Conservation (phyloP, 2,888 invertebrate genomes). For the Oscheius sp. region DNA sequence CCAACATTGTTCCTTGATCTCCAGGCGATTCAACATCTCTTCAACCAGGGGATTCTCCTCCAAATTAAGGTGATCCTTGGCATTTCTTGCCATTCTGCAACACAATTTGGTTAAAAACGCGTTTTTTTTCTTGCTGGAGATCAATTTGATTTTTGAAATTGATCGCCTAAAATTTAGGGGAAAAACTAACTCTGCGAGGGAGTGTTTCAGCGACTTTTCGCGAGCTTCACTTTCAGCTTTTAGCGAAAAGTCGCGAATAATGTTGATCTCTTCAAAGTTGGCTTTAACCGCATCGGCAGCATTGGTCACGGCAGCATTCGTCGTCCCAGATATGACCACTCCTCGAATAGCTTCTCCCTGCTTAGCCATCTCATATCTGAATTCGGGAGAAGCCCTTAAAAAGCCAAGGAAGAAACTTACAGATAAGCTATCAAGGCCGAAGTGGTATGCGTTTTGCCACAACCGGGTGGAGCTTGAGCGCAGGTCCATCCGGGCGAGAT, state of each 20-base stretch:
- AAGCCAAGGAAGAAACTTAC: not conserved
- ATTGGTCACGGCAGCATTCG: constrained; percentile 20
- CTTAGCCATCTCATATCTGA: not conserved
- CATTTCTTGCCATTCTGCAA: too few relatives aligned
- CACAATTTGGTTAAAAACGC: too few relatives aligned
- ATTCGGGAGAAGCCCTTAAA: not conserved
- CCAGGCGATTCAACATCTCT: too few relatives aligned
- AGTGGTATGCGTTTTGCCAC: constrained; percentile 16
- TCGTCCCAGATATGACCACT: not conserved
- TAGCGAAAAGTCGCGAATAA: not conserved
- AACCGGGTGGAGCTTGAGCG: constrained; percentile 21
- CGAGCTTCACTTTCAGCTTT: not conserved
- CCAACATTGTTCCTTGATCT: too few relatives aligned
- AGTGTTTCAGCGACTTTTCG: not conserved
- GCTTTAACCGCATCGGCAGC: constrained; percentile 5
- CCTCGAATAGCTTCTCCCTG: not conserved
- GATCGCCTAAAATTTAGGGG: too few relatives aligned
- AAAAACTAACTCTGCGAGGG: not conserved
- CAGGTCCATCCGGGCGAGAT: constrained; percentile 1
- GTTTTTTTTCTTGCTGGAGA: too few relatives aligned
- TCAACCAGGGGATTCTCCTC: too few relatives aligned
- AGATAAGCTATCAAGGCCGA: constrained; percentile 10
- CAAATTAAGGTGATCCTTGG: too few relatives aligned
- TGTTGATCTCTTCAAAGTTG: not conserved
- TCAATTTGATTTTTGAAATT: too few relatives aligned